A percentile compares a stretch with the other conserved stretches of the same genome.
phyloP scores from a whole-genome alignment of 2,797 vertebrate species.

The Vipera ursinii region DNA sequence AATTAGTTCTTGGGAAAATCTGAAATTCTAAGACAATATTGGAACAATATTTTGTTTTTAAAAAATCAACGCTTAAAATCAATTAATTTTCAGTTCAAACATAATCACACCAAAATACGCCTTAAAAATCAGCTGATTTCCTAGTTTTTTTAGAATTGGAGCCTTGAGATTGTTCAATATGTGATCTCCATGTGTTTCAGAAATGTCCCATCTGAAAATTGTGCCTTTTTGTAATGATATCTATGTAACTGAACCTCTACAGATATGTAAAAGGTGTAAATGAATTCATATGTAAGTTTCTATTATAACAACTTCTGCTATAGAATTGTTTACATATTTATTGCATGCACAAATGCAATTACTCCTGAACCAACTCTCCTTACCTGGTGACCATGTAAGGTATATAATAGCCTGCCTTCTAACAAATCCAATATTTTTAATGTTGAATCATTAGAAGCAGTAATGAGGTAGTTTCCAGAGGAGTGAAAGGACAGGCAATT shows the following conservation, averaged over 20 bases:
- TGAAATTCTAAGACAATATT: not conserved
- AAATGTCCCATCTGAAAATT: not conserved
- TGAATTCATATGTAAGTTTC: not conserved
- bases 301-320: not conserved
- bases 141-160: not conserved
- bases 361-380: constrained; percentile 38
- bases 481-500: constrained; percentile 92
- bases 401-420: constrained; percentile 92
- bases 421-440: constrained; percentile 93
- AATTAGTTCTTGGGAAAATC: not conserved
- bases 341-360: not conserved
- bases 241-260: not conserved
- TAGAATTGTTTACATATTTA: not conserved
- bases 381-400: constrained; percentile 96
- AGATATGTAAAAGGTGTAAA: not conserved
- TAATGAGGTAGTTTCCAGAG: constrained; percentile 89
- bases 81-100: not conserved
- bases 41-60: not conserved
- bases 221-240: not conserved
- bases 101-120: not conserved
- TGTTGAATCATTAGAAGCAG: constrained; percentile 92
- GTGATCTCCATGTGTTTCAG: too few relatives aligned
- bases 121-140: not conserved
- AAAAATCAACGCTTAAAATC: not conserved
- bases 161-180: not conserved